Percentiles rank a stretch among this genome's conserved stretches.
phyloP scores from a whole-genome alignment of 2,797 vertebrate species.

The Muscicapa striata region DNA sequence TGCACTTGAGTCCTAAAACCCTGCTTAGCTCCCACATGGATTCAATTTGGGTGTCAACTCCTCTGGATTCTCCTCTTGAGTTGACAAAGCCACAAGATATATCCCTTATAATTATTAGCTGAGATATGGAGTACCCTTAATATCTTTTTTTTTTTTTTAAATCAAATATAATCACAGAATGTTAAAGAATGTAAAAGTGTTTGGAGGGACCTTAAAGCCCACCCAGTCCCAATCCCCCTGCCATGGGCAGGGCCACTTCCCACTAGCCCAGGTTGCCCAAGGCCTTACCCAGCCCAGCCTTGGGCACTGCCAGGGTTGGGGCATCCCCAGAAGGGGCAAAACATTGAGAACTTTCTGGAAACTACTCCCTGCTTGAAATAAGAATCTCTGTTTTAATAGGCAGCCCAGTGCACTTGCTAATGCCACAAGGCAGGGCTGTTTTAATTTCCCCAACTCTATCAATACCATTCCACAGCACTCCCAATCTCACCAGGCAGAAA shows the following conservation, averaged over 20 bases:
- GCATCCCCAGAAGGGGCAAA: not conserved
- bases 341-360: not conserved
- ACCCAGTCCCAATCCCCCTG: not conserved
- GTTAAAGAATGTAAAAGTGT: rapidly evolving
- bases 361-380: not conserved
- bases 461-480: not conserved
- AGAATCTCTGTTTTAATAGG: not conserved
- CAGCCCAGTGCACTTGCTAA: not conserved
- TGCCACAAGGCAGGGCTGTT: not conserved
- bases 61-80: not conserved
- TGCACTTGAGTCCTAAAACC: not conserved
- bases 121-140: not conserved
- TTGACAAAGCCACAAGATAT: rapidly evolving
- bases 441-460: not conserved
- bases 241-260: not conserved
- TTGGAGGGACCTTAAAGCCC: not conserved
- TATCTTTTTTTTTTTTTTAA: not conserved
- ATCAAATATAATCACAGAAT: not conserved
- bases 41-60: not conserved
- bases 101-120: rapidly evolving
- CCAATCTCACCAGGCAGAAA: not conserved
- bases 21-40: rapidly evolving
- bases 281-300: not conserved
- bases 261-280: not conserved
- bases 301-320: too few species aligned